Conservation (phyloP, 2,888 invertebrate species). For the Cheilosia soror region DNA sequence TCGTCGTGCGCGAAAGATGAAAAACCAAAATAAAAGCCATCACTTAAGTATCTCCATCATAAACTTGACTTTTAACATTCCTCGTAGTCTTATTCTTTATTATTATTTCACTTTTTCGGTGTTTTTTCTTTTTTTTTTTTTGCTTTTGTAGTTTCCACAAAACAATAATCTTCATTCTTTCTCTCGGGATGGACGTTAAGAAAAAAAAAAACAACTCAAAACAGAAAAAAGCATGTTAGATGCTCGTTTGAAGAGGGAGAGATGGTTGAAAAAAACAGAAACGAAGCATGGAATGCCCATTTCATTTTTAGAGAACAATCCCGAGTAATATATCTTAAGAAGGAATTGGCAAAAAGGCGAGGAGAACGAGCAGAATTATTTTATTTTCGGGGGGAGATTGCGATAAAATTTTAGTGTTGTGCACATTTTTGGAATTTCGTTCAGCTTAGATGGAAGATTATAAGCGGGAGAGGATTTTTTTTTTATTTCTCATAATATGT, state of each 20-base stretch:
- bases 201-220: not conserved
- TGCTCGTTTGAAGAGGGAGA: slow-evolving; percentile 34
- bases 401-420: slow-evolving; percentile 68
- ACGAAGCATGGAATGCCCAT: slow-evolving; percentile 39
- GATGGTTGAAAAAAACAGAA: slow-evolving; percentile 1
- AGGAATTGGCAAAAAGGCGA: slow-evolving; percentile 37
- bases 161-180: slow-evolving; percentile 68
- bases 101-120: slow-evolving; percentile 43
- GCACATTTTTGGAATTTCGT: slow-evolving; percentile 62
- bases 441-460: slow-evolving; percentile 40
- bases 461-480: not conserved
- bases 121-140: slow-evolving; percentile 13
- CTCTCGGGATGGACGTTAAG: slow-evolving; percentile 12
- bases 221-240: slow-evolving; percentile 45
- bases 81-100: slow-evolving; percentile 46
- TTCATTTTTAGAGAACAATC: slow-evolving; percentile 36
- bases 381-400: slow-evolving; percentile 32
- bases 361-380: slow-evolving; percentile 1
- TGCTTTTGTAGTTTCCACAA: slow-evolving; percentile 36
- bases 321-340: slow-evolving; percentile 15
- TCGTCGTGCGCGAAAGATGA: slow-evolving; percentile 21
- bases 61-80: slow-evolving; percentile 64
- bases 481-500: slow-evolving; percentile 14
- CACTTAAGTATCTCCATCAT: slow-evolving; percentile 48
- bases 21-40: slow-evolving; percentile 55